phyloP scores from a whole-genome alignment of 2,113 vertebrate species.

The Nettapus auritus region DNA sequence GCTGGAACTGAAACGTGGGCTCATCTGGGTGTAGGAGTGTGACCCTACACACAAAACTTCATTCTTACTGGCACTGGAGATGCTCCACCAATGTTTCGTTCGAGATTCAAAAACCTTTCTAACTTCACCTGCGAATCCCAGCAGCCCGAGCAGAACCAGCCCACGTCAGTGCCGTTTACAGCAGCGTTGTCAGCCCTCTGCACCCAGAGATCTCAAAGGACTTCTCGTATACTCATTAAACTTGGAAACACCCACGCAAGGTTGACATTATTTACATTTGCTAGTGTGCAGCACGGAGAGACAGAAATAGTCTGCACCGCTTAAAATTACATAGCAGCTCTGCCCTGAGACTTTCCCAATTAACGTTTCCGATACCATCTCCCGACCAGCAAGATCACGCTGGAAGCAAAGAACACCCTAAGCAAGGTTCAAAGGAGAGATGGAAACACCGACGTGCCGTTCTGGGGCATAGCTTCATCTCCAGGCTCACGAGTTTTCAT shows the following conservation, averaged over 20 bases:
- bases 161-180: neutral
- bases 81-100: neutral
- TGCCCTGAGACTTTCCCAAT: neutral
- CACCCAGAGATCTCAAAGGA: neutral
- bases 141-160: neutral
- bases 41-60: too few species aligned
- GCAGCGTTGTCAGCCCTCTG: neutral
- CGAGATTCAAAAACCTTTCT: neutral
- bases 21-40: neutral
- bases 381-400: neutral
- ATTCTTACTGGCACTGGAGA: accelerated
- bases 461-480: neutral
- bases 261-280: constrained; percentile 4
- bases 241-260: neutral
- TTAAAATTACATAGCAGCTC: neutral
- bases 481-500: neutral
- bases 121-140: neutral
- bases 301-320: neutral
- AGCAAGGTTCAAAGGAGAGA: neutral
- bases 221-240: neutral
- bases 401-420: neutral
- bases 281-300: constrained; percentile 9
- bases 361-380: neutral
- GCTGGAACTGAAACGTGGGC: neutral
- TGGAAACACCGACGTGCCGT: neutral